phyloP scores from a whole-genome alignment of 2,113 vertebrate genomes.

The human region DNA sequence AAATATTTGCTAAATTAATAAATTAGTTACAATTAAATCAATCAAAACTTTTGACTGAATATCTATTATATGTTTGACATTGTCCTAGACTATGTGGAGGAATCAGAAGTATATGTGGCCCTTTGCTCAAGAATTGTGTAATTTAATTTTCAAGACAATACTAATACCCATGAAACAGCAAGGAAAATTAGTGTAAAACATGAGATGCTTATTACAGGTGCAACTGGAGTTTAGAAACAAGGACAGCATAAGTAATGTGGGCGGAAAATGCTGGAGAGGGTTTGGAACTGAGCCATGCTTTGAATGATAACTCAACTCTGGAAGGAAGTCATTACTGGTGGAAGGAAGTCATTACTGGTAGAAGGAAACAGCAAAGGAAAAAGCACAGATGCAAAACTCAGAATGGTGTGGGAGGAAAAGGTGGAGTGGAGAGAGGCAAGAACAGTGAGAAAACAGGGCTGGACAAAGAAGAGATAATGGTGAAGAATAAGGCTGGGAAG shows the following conservation, averaged over 20 bases:
- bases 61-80: background rate
- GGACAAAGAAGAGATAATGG: background rate
- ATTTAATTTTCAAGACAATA: conserved; percentile 15
- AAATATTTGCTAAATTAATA: background rate
- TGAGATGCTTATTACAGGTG: background rate
- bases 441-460: background rate
- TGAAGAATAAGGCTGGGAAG: background rate
- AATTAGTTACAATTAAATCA: background rate
- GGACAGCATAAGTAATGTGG: background rate
- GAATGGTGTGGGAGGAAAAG: background rate
- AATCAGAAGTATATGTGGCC: background rate
- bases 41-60: background rate
- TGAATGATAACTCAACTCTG: background rate
- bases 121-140: background rate
- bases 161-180: background rate
- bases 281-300: background rate
- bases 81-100: background rate
- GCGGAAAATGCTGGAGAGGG: background rate
- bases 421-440: background rate
- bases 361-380: background rate
- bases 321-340: background rate
- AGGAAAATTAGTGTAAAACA: background rate
- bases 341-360: background rate
- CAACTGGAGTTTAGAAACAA: background rate
- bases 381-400: background rate